Evolutionary conservation across 2,888 invertebrate genomes (phyloP).

Genomic region (Eulithis testata): DNA sequence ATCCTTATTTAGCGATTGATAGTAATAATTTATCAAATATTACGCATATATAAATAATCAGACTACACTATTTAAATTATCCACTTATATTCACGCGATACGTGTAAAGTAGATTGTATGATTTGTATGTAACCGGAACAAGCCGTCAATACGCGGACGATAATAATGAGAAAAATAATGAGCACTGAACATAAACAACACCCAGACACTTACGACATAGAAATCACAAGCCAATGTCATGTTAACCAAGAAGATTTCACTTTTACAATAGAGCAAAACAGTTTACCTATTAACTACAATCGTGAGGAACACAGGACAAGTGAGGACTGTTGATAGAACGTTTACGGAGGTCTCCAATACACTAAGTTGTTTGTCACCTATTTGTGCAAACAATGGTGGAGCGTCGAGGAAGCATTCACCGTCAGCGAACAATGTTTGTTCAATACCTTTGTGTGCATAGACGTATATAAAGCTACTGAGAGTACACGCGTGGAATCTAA

Average conservation of each 20-base stretch:
- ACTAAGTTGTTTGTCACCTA: constrained; percentile 58
- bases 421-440: constrained; percentile 51
- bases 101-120: no score
- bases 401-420: constrained; percentile 45
- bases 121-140: background rate
- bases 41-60: background rate
- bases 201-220: constrained; percentile 9
- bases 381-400: constrained; percentile 65
- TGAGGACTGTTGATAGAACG: constrained; percentile 55
- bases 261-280: constrained; percentile 64
- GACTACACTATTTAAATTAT: no score
- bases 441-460: constrained; percentile 45
- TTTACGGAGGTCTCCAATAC: constrained; percentile 54
- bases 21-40: background rate
- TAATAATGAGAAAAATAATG: background rate
- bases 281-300: constrained; percentile 51
- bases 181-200: background rate
- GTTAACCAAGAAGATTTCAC: constrained; percentile 60
- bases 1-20: background rate
- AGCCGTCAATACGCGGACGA: background rate
- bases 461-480: constrained; percentile 27
- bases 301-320: constrained; percentile 22
- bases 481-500: constrained; percentile 23
- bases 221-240: constrained; percentile 16
- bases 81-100: no score